Conservation (phyloP, 2,888 invertebrate species). For the Leucophora obtusa region DNA sequence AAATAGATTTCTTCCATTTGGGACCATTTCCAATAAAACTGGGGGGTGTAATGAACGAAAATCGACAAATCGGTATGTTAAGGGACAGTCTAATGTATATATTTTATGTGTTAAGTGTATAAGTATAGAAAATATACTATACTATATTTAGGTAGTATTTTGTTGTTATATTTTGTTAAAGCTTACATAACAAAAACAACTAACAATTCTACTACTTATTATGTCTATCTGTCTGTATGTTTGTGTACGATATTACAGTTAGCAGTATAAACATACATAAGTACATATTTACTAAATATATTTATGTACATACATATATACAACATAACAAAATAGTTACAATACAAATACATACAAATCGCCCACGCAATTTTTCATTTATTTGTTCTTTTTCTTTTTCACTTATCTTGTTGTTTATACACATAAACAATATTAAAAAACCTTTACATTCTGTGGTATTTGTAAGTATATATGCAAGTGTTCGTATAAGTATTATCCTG, state of each 20-base stretch:
- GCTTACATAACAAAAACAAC: constrained; percentile 26
- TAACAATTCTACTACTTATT: constrained; percentile 2
- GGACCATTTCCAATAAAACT: too few relatives aligned
- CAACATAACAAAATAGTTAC: neutral
- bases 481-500: constrained; percentile 30
- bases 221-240: too few relatives aligned
- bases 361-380: constrained; percentile 46
- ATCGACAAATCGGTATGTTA: too few relatives aligned
- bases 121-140: neutral
- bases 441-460: neutral
- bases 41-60: too few relatives aligned
- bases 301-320: neutral
- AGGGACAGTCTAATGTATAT: too few relatives aligned
- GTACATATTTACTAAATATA: neutral
- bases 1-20: too few relatives aligned
- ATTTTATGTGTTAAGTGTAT: neutral
- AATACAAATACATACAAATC: constrained; percentile 6
- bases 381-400: neutral
- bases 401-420: neutral
- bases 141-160: neutral
- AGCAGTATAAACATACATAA: too few relatives aligned
- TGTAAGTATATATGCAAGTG: constrained; percentile 14
- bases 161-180: neutral
- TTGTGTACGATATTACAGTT: too few relatives aligned
- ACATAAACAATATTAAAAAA: constrained; percentile 1